Percentiles rank a stretch among this genome's conserved stretches.
Evolutionary conservation across 2,888 invertebrate species (phyloP).

Genomic region (Helleia helle): DNA sequence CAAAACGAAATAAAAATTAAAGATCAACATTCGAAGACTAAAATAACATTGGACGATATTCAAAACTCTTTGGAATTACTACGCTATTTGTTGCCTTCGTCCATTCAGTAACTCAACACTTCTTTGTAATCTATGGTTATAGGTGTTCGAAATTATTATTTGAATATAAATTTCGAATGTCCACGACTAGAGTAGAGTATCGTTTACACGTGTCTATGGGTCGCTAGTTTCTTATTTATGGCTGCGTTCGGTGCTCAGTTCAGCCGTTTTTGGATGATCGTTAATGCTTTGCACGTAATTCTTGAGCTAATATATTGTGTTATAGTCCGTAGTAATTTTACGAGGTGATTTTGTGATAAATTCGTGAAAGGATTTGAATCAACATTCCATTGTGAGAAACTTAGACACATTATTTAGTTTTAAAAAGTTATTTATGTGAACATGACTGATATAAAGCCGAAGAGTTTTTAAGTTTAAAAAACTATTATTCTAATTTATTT

Average conservation of each 20-base stretch:
- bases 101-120: conserved; percentile 70
- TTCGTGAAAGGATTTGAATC: conserved; percentile 9
- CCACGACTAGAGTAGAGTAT: conserved; percentile 20
- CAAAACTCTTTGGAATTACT: conserved; percentile 71
- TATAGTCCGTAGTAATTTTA: conserved; percentile 17
- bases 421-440: too few relatives aligned
- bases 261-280: conserved; percentile 19
- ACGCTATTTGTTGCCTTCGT: conserved; percentile 59
- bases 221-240: conserved; percentile 23
- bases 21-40: conserved; percentile 59
- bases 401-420: too few relatives aligned
- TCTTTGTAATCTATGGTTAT: conserved; percentile 49
- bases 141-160: conserved; percentile 58
- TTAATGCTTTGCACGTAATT: conserved; percentile 19
- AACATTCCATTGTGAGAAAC: not conserved
- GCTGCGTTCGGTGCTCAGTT: conserved; percentile 10
- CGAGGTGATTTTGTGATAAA: conserved; percentile 15
- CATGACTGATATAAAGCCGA: too few relatives aligned
- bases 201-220: conserved; percentile 20
- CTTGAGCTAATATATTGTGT: conserved; percentile 18
- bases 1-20: conserved; percentile 55
- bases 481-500: too few relatives aligned
- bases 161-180: conserved; percentile 45
- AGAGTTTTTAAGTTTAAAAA: too few relatives aligned
- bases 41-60: conserved; percentile 71